Base-by-base conservation (phyloP, 92 coral and sea anemone species). In the Virgularia gustaviana region DNA sequence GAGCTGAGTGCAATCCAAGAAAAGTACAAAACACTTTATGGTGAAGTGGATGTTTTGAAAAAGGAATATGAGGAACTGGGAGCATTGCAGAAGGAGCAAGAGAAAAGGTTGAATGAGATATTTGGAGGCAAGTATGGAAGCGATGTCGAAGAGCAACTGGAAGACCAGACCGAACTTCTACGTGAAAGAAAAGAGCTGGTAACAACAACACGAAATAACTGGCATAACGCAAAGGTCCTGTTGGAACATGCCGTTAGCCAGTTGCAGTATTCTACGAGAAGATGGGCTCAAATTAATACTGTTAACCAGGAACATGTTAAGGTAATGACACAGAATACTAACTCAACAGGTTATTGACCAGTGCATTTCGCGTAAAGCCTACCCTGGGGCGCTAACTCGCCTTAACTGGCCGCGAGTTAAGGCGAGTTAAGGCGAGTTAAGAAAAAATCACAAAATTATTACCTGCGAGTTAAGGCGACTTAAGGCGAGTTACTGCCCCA, bases 121-220 rank as follows among this genome's bases (percentile, higher is more conserved):
- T 91, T 91, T 72, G 88, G 88, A 76, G 96, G 90, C 16, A 83
- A 84, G 25, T 91, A 91, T 64, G 97, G 96, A 4, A 91, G 97
- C 35, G 97, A 91, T 18, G 76, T 66, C 37, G 97, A 91, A 42
- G 90, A 87, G 86, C 88, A 91, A 49, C 74, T 91, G 29, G 97
- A 91, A 64, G 49, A 83, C 73, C 96, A 91, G 59, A 71, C 90
- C 33, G 97, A 91, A 23, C 39, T 86, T 35, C 41, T 87, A 38
- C 78, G 71, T 20, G 90, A 91, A 55, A 83, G 82, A 56, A 89
- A 82, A 56, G 96, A 89, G 55, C 56, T 95, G 45, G 77, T 91
- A 18, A 73, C 63, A 39, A 73, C 78, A 27, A 89, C 97, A 38
- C 65, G 83, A 49, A 47, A 65, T 30, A 79, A 85, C 15, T 91